Conservation (phyloP, 2,888 invertebrate genomes). For the Agonopterix subpropinquella region DNA sequence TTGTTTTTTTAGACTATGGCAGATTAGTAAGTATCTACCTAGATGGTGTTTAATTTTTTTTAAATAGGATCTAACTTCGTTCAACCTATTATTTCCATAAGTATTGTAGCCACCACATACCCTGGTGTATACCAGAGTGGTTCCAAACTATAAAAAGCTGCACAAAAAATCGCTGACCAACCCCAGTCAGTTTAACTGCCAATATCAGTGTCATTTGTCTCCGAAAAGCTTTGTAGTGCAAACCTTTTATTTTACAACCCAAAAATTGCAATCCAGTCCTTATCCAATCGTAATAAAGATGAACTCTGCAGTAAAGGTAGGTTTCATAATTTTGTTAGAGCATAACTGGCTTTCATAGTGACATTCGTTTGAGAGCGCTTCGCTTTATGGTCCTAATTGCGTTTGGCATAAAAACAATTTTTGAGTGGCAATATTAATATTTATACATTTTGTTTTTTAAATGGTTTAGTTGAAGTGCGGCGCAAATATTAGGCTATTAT, state of each 20-base stretch:
- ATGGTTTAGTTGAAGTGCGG: too few species aligned
- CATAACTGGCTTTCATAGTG: conserved; percentile 45
- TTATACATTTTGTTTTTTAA: not conserved
- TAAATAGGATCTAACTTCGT: too few species aligned
- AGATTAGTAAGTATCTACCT: too few species aligned
- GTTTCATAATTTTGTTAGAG: conserved; percentile 21
- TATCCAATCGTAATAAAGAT: not conserved
- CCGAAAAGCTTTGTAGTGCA: conserved; percentile 36
- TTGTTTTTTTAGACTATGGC: too few species aligned
- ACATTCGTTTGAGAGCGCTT: conserved; percentile 40
- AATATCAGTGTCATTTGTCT: conserved; percentile 59
- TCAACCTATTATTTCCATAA: too few species aligned
- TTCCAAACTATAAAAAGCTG: conserved; percentile 31
- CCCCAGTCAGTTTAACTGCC: conserved; percentile 46
- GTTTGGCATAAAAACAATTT: conserved; percentile 23
- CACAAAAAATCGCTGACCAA: conserved; percentile 26
- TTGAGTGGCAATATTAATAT: conserved; percentile 1
- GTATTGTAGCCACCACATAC: not conserved
- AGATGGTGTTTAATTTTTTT: too few species aligned
- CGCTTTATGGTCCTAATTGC: conserved; percentile 47
- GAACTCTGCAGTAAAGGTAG: not conserved
- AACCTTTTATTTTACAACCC: conserved; percentile 9
- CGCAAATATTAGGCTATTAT: too few species aligned
- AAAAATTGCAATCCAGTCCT: not conserved
- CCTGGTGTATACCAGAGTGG: conserved; percentile 18